These are phyloP conservation scores for Malurus cyaneus DNA, from an alignment of 2,113 vertebrate genomes.

Conservation along the genomic window DNA sequence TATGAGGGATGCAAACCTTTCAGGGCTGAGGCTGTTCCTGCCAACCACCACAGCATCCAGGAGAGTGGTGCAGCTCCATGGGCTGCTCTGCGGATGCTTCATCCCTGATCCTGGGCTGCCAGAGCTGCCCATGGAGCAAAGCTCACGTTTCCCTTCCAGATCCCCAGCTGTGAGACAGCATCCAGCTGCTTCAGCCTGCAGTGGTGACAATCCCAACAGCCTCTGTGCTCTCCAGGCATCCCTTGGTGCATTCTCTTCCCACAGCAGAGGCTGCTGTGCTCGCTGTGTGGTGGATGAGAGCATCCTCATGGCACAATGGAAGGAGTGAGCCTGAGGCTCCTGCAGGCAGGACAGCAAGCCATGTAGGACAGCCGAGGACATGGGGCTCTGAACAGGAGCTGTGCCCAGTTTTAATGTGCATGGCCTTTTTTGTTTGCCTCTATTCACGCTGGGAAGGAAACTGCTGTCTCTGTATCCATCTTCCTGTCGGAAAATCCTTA, in stretches of 20 bases:
- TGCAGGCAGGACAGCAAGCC: background rate
- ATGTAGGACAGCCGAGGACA: background rate
- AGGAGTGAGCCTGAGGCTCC: background rate
- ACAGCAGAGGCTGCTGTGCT: background rate
- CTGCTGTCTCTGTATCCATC: slow-evolving; percentile 7
- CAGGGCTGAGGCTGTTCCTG: background rate
- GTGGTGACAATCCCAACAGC: background rate
- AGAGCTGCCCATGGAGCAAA: background rate
- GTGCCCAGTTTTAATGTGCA: background rate
- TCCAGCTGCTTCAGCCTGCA: accelerated
- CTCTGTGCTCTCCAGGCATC: background rate
- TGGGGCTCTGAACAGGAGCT: background rate
- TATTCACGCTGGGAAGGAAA: background rate
- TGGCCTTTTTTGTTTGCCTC: background rate
- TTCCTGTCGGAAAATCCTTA: slow-evolving; percentile 58
- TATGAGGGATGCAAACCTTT: background rate
- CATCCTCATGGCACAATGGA: background rate
- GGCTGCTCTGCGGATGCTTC: background rate
- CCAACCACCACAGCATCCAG: background rate
- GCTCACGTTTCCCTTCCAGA: background rate
- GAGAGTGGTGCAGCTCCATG: accelerated
- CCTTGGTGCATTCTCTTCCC: background rate
- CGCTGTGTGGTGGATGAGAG: accelerated
- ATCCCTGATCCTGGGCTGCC: background rate
- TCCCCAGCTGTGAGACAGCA: background rate